Percentiles rank a stretch among this genome's conserved stretches.
Conservation (phyloP, 2,888 invertebrate genomes). For the Nephrotoma guestfalica region DNA sequence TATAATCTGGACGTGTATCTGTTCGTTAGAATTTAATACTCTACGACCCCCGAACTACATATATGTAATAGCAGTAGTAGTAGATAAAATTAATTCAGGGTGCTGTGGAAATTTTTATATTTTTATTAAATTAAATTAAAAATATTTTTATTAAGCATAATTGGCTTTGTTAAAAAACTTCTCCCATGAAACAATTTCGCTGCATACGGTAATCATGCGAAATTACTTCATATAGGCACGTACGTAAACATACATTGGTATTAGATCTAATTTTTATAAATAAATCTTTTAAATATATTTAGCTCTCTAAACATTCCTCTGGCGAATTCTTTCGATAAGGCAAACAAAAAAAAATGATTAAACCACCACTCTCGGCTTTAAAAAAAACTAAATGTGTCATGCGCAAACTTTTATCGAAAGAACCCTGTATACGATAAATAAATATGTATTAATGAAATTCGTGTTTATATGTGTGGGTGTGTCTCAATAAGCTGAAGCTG, state of each 20-base stretch:
- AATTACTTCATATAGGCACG: not conserved
- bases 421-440: not conserved
- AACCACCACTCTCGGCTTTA: not conserved
- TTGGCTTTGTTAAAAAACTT: not conserved
- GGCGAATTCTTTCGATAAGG: not conserved
- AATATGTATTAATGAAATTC: not conserved
- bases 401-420: not conserved
- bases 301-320: not conserved
- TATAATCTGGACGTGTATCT: too few species aligned
- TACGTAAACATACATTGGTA: not conserved
- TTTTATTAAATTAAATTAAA: not conserved
- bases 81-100: not conserved
- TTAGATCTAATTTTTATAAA: not conserved
- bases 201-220: not conserved
- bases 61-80: too few species aligned
- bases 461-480: not conserved
- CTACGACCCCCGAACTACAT: too few species aligned
- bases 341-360: not conserved
- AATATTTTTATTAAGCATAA: not conserved
- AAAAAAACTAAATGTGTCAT: not conserved
- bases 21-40: too few species aligned
- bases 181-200: not conserved
- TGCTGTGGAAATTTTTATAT: not conserved
- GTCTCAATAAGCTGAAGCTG: not conserved
- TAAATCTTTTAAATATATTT: not conserved